A percentile compares a stretch with the other conserved stretches of the same genome.
Conservation (phyloP, 2,888 invertebrate genomes). For the Dugesia japonica region DNA sequence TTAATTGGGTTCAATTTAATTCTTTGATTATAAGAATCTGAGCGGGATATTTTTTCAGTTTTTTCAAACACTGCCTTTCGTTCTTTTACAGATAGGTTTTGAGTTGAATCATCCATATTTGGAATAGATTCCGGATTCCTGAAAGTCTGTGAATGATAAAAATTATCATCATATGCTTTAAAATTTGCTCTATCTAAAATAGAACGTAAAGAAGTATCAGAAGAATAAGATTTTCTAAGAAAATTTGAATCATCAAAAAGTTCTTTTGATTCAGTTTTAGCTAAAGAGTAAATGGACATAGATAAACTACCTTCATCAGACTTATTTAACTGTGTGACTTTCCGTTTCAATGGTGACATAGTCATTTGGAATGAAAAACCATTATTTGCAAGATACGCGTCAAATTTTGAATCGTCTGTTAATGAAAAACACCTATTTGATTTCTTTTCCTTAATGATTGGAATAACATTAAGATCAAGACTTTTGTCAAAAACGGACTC, state of each 20-base stretch:
- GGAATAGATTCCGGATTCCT: not conserved
- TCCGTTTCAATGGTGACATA: not conserved
- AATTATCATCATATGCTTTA: not conserved
- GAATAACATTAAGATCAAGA: too few relatives aligned
- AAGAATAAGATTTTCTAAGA: constrained; percentile 4
- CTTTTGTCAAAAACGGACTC: too few relatives aligned
- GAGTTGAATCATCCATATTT: not conserved
- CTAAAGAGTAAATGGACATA: not conserved
- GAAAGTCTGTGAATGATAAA: not conserved
- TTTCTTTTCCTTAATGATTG: too few relatives aligned
- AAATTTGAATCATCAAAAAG: constrained; percentile 1
- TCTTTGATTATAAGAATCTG: not conserved
- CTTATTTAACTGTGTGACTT: not conserved
- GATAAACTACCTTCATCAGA: not conserved
- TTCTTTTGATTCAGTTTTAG: not conserved
- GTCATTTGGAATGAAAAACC: not conserved
- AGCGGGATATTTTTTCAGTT: not conserved
- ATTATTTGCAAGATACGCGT: not conserved
- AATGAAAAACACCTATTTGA: too few relatives aligned
- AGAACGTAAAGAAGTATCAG: constrained; percentile 7
- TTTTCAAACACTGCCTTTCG: not conserved
- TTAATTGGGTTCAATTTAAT: not conserved
- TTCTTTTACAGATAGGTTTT: not conserved
- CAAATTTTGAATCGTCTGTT: not conserved
- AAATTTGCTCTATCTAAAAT: not conserved